phyloP scores from a whole-genome alignment of 2,888 invertebrate genomes.

The Steinernema hermaphroditum region DNA sequence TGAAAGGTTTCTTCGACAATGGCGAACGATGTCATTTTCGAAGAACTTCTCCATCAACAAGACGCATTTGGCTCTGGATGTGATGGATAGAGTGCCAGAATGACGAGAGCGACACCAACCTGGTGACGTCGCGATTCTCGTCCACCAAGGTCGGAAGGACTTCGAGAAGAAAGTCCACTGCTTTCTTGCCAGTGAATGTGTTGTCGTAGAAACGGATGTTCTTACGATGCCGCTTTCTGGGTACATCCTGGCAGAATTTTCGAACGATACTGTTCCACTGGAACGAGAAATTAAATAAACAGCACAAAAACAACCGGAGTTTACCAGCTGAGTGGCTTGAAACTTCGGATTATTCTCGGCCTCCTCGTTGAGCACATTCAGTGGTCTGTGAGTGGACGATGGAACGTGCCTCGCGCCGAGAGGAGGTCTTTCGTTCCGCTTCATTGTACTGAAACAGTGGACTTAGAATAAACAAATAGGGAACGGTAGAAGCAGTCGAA shows the following conservation, averaged over 20 bases:
- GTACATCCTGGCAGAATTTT: conserved; percentile 5
- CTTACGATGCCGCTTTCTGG: neutral
- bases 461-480: neutral
- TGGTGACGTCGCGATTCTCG: neutral
- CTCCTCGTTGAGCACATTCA: too few relatives aligned
- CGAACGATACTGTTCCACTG: neutral
- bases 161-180: neutral
- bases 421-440: neutral
- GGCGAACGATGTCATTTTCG: conserved; percentile 7
- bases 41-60: neutral
- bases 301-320: neutral
- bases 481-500: neutral
- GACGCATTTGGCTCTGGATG: neutral
- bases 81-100: neutral
- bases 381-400: neutral
- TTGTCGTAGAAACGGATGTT: neutral
- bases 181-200: conserved; percentile 8
- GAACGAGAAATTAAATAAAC: neutral
- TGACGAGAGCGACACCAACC: neutral
- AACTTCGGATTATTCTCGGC: too few relatives aligned
- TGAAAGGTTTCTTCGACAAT: neutral
- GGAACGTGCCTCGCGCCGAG: neutral
- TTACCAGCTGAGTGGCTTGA: neutral
- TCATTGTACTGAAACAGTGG: neutral
- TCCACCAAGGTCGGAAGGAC: neutral